These are phyloP conservation scores for Muraenolepis orangiensis DNA, from an alignment of 2,797 vertebrate species.

Conservation along the genomic window DNA sequence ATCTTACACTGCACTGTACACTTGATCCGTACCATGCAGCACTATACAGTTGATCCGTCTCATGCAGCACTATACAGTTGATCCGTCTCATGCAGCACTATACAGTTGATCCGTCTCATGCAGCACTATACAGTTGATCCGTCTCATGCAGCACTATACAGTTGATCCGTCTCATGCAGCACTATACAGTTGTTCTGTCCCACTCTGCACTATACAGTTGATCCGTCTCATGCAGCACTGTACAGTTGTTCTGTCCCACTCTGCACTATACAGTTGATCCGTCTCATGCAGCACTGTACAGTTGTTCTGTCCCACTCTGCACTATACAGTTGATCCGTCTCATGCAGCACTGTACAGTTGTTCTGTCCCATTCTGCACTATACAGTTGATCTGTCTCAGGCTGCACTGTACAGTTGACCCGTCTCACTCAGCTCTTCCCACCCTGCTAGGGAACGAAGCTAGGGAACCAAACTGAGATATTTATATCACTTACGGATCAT, in stretches of 20 bases:
- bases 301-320: conserved; percentile 48
- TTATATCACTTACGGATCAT: conserved; percentile 66
- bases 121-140: conserved; percentile 34
- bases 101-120: conserved; percentile 36
- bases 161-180: conserved; percentile 36
- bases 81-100: conserved; percentile 37
- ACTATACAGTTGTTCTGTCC: too few relatives aligned
- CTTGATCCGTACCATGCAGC: conserved; percentile 36
- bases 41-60: conserved; percentile 34
- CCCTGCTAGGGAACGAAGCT: conserved; percentile 54
- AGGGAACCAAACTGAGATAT: conserved; percentile 63
- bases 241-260: too few relatives aligned
- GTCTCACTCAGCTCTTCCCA: conserved; percentile 38
- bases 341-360: conserved; percentile 38
- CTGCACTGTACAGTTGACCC: conserved; percentile 31
- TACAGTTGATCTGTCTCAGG: conserved; percentile 34
- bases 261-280: conserved; percentile 41
- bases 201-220: conserved; percentile 43
- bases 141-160: conserved; percentile 38
- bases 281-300: conserved; percentile 39
- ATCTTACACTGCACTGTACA: conserved; percentile 38
- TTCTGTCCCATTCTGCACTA: conserved; percentile 47
- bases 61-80: conserved; percentile 36
- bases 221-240: conserved; percentile 37
- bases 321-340: conserved; percentile 35